Conservation (phyloP, 2,888 invertebrate genomes). For the Macrophya alboannulata region DNA sequence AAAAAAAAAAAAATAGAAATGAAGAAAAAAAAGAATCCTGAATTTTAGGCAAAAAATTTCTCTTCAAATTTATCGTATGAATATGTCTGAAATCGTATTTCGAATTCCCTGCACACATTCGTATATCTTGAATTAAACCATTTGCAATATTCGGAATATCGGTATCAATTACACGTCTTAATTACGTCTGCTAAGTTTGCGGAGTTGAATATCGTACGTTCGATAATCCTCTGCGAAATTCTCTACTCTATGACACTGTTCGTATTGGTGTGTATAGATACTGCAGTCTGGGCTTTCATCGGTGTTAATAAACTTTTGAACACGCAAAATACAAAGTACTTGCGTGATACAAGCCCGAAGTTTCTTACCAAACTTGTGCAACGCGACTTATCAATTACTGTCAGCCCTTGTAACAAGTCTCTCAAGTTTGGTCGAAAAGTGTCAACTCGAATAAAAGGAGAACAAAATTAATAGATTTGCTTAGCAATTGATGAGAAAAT, state of each 20-base stretch:
- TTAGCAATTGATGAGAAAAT: background rate
- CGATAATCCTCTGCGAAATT: background rate
- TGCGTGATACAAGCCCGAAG: constrained; percentile 59
- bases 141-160: background rate
- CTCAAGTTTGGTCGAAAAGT: background rate
- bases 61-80: background rate
- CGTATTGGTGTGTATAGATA: background rate
- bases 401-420: constrained; percentile 50
- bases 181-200: constrained; percentile 11
- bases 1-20: no score
- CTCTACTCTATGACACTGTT: background rate
- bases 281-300: background rate
- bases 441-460: background rate
- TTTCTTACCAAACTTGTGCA: constrained; percentile 63
- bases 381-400: constrained; percentile 70
- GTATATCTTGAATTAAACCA: background rate
- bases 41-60: background rate
- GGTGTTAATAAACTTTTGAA: constrained; percentile 48
- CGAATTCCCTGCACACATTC: background rate
- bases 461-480: background rate
- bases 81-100: background rate
- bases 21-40: no score
- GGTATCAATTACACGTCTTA: background rate
- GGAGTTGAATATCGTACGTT: background rate
- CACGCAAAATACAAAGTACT: constrained; percentile 20